A percentile compares a stretch with the other conserved stretches of the same genome.
These are phyloP conservation scores for Donacobius atricapilla DNA, from an alignment of 2,113 vertebrate species.

Conservation along the genomic window DNA sequence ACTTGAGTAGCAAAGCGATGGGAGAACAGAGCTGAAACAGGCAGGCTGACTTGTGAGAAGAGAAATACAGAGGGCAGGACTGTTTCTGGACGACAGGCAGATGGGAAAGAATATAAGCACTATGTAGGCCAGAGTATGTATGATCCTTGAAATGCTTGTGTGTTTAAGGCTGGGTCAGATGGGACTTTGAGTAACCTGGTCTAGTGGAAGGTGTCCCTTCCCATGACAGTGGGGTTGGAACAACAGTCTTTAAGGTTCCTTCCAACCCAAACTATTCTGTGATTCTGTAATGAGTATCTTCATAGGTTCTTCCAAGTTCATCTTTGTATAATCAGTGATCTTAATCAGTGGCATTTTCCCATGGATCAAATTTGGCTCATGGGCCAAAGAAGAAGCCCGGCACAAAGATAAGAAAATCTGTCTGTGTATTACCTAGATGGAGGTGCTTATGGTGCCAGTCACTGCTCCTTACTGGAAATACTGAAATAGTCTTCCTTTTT, in stretches of 20 bases:
- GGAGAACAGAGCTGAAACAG: background rate
- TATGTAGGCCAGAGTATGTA: background rate
- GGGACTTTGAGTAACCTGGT: accelerated
- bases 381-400: background rate
- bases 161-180: background rate
- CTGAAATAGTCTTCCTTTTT: background rate
- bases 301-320: background rate
- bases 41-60: background rate
- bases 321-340: background rate
- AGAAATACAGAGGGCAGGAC: background rate
- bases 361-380: background rate
- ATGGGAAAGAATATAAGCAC: background rate
- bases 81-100: background rate
- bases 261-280: background rate
- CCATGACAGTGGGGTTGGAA: background rate
- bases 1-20: background rate
- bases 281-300: background rate
- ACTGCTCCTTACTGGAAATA: background rate
- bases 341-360: background rate
- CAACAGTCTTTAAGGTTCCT: background rate
- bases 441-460: background rate
- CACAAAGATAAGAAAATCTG: background rate
- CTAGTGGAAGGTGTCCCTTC: background rate
- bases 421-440: background rate
- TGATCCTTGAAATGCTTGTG: background rate